Evolutionary conservation across 1,140 invertebrate species (phyloP).

Genomic region (Andrena cerasifolii): DNA sequence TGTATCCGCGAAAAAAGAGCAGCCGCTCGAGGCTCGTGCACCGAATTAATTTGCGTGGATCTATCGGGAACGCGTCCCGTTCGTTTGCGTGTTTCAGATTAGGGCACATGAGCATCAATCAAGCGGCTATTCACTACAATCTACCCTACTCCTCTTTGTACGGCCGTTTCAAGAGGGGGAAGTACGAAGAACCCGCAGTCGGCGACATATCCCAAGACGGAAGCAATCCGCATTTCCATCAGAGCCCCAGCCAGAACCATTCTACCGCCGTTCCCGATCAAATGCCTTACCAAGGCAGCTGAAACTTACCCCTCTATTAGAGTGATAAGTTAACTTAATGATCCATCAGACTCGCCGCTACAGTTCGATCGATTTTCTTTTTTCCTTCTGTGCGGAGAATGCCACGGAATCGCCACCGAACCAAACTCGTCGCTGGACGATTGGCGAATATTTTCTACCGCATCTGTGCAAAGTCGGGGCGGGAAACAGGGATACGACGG

Average conservation of each 20-base stretch:
- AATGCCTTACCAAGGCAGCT: slow-evolving; percentile 82
- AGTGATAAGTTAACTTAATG: slow-evolving; percentile 68
- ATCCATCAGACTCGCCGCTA: slow-evolving; percentile 59
- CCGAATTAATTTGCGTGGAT: neutral
- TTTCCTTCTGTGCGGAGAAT: neutral
- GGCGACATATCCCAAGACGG: slow-evolving; percentile 81
- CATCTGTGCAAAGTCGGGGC: neutral
- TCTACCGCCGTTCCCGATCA: slow-evolving; percentile 80
- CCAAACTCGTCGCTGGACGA: slow-evolving; percentile 25
- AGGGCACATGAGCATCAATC: slow-evolving; percentile 96
- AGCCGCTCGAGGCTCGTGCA: no score
- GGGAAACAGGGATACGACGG: neutral
- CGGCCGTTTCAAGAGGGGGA: slow-evolving; percentile 92
- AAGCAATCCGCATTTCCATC: slow-evolving; percentile 79
- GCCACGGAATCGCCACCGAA: slow-evolving; percentile 2
- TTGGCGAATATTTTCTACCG: slow-evolving; percentile 27
- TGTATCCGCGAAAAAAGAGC: no score
- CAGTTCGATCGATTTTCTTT: slow-evolving; percentile 18
- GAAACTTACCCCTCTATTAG: slow-evolving; percentile 82
- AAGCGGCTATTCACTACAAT: slow-evolving; percentile 95
- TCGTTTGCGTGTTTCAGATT: slow-evolving; percentile 83
- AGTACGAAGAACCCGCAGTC: slow-evolving; percentile 81
- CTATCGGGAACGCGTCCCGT: neutral
- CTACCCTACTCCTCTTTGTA: slow-evolving; percentile 94
- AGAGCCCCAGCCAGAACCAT: slow-evolving; percentile 80